These are phyloP conservation scores for Eleginops maclovinus DNA, from an alignment of 2,113 vertebrate genomes.

Conservation along the genomic window DNA sequence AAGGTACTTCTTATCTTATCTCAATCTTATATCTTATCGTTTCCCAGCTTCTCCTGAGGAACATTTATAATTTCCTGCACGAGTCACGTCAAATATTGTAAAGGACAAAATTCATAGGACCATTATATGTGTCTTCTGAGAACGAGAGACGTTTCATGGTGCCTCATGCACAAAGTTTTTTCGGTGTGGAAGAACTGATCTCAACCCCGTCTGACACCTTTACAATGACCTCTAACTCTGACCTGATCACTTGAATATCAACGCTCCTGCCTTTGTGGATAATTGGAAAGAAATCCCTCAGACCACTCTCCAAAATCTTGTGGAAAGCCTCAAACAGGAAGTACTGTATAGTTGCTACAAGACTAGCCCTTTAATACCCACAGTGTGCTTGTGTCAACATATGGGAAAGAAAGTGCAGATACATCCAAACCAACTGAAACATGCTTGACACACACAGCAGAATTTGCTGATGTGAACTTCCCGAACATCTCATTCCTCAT, in stretches of 20 bases:
- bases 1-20: too few species aligned
- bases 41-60: too few species aligned
- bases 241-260: background rate
- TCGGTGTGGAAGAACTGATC: background rate
- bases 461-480: slow-evolving; percentile 31
- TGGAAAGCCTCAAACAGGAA: background rate
- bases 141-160: too few species aligned
- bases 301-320: background rate
- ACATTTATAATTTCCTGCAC: too few species aligned
- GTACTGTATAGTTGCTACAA: background rate
- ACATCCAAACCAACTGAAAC: background rate
- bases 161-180: too few species aligned
- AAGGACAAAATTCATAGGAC: too few species aligned
- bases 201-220: background rate
- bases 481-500: slow-evolving; percentile 41
- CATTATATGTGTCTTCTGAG: too few species aligned
- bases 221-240: background rate
- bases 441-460: background rate
- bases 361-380: background rate
- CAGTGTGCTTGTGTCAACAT: too few species aligned
- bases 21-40: too few species aligned
- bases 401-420: too few species aligned
- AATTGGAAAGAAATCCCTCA: background rate
- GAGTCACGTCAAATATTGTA: background rate
- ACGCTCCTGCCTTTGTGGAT: background rate